Percentiles rank a stretch among this genome's conserved stretches.
Conservation (phyloP, 2,113 vertebrate species). For the Cardinalis cardinalis region DNA sequence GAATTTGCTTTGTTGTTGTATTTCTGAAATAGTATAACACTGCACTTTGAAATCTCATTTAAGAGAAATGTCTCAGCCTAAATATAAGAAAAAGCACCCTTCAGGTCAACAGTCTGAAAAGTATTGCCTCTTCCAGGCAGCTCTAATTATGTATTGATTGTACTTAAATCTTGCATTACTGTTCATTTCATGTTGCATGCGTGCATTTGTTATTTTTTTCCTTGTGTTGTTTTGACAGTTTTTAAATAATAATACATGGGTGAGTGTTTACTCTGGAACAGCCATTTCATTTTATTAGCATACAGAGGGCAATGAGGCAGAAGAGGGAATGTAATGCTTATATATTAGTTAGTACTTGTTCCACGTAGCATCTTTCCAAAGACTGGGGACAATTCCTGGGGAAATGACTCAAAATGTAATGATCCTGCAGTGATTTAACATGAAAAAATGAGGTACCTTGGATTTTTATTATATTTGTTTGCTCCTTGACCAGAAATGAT, state of each 20-base stretch:
- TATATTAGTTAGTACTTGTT: neutral
- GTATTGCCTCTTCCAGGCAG: neutral
- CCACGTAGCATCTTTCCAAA: neutral
- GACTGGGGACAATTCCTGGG: neutral
- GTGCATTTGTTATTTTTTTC: neutral
- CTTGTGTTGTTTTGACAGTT: neutral
- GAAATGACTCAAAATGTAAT: neutral
- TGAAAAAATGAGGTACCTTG: neutral
- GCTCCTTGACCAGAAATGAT: neutral
- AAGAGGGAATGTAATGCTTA: neutral
- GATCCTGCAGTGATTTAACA: neutral
- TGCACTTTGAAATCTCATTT: neutral
- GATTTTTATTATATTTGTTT: neutral
- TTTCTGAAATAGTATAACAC: neutral
- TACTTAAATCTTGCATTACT: neutral
- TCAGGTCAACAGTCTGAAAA: neutral
- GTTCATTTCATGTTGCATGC: neutral
- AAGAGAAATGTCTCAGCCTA: neutral
- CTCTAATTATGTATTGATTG: conserved; percentile 4
- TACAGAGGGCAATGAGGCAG: neutral
- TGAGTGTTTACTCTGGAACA: neutral
- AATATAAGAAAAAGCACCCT: neutral
- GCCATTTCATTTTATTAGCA: neutral
- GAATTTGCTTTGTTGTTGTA: neutral
- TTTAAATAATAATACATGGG: neutral